phyloP scores from a whole-genome alignment of 2,888 invertebrate genomes.

The Andrena dorsata region DNA sequence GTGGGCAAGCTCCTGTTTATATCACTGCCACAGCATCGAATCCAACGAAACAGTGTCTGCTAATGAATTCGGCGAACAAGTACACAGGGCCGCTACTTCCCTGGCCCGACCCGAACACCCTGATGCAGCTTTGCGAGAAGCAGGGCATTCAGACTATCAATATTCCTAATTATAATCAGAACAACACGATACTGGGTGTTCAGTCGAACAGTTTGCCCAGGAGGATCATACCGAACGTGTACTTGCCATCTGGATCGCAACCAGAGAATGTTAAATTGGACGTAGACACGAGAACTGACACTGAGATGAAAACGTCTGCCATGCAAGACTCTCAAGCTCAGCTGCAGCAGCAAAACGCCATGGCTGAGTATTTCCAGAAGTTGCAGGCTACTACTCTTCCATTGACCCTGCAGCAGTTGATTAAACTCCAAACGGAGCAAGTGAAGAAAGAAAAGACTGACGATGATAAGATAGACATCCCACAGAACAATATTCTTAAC shows the following conservation, averaged over 20 bases:
- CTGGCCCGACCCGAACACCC: slow-evolving; percentile 81
- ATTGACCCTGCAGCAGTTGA: slow-evolving; percentile 82
- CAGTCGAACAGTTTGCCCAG: slow-evolving; percentile 79
- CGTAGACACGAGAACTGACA: slow-evolving; percentile 65
- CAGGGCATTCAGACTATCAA: slow-evolving; percentile 81
- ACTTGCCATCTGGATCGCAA: slow-evolving; percentile 76
- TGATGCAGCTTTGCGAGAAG: slow-evolving; percentile 82
- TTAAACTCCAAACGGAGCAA: slow-evolving; percentile 82
- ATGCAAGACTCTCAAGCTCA: slow-evolving; percentile 75
- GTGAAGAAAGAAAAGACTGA: slow-evolving; percentile 78
- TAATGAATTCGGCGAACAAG: slow-evolving; percentile 78
- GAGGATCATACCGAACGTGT: slow-evolving; percentile 80
- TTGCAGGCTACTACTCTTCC: slow-evolving; percentile 82
- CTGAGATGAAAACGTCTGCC: slow-evolving; percentile 65
- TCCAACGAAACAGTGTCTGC: slow-evolving; percentile 77
- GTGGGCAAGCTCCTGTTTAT: slow-evolving; percentile 75
- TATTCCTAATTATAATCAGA: slow-evolving; percentile 83
- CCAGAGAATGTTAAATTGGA: slow-evolving; percentile 74
- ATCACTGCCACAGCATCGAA: slow-evolving; percentile 75
- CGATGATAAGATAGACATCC: slow-evolving; percentile 78
- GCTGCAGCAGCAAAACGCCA: slow-evolving; percentile 81
- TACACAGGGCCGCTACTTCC: slow-evolving; percentile 79
- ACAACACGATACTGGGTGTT: slow-evolving; percentile 76
- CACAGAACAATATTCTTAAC: slow-evolving; percentile 82
- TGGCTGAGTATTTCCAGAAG: slow-evolving; percentile 84